These are phyloP conservation scores for Incurvaria masculella DNA, from an alignment of 2,888 invertebrate genomes.

Conservation along the genomic window DNA sequence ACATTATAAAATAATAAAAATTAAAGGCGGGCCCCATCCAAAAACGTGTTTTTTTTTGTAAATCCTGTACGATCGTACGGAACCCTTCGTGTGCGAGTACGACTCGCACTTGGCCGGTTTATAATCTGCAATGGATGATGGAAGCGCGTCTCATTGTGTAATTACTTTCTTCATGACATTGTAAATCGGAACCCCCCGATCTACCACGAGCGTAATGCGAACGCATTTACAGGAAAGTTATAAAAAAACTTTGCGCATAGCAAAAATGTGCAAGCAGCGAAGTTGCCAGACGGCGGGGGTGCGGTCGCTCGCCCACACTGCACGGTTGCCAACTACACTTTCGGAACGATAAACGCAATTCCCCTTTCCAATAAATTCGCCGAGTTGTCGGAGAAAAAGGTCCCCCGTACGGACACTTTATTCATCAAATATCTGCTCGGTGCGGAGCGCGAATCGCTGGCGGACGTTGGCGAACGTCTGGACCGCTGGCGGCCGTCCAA, in stretches of 20 bases:
- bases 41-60: too few relatives aligned
- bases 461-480: constrained; percentile 36
- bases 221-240: background rate
- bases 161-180: too few relatives aligned
- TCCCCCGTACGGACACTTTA: constrained; percentile 27
- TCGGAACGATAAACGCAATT: background rate
- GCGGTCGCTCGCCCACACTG: too few relatives aligned
- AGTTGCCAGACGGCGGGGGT: background rate
- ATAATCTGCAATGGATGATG: too few relatives aligned
- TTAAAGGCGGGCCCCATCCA: too few relatives aligned
- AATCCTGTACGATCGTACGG: too few relatives aligned
- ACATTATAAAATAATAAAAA: too few relatives aligned
- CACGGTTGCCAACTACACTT: background rate
- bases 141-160: too few relatives aligned
- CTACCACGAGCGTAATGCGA: background rate
- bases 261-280: background rate
- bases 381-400: background rate
- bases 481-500: constrained; percentile 33
- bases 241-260: background rate
- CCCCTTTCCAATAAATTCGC: background rate
- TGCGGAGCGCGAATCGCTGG: constrained; percentile 29
- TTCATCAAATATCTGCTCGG: constrained; percentile 32
- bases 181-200: too few relatives aligned
- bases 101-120: too few relatives aligned
- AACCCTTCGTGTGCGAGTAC: too few relatives aligned